Percentiles rank a stretch among this genome's conserved stretches.
Evolutionary conservation across 1,140 invertebrate species (phyloP).

Genomic region (Ceratina japonica): DNA sequence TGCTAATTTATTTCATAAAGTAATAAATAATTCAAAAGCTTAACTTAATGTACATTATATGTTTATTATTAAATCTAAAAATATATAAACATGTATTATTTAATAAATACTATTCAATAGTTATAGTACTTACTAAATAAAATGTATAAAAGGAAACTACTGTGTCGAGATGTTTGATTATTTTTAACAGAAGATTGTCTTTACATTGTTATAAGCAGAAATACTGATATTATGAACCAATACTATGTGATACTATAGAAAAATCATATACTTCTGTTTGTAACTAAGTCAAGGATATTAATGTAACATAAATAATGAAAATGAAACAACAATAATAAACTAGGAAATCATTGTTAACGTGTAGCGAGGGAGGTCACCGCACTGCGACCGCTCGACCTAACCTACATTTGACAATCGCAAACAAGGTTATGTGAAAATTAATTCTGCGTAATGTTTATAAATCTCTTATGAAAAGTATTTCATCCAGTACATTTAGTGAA

Average conservation of each 20-base stretch:
- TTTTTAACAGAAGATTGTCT: not conserved
- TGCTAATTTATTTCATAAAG: slow-evolving; percentile 12
- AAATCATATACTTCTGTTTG: not conserved
- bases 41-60: slow-evolving; percentile 1
- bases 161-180: not conserved
- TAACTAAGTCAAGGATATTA: not conserved
- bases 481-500: slow-evolving; percentile 5
- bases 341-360: slow-evolving; percentile 48
- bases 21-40: not conserved
- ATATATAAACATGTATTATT: not conserved
- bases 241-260: slow-evolving; percentile 10
- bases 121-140: not conserved
- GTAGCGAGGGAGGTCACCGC: slow-evolving; percentile 64
- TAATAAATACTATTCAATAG: too few species aligned
- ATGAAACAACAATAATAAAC: slow-evolving; percentile 34
- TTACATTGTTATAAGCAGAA: not conserved
- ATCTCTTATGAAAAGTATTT: slow-evolving; percentile 11
- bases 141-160: not conserved
- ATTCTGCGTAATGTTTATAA: slow-evolving; percentile 38
- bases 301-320: slow-evolving; percentile 32
- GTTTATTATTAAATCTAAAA: not conserved
- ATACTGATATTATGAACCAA: not conserved
- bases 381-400: slow-evolving; percentile 69
- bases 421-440: slow-evolving; percentile 61
- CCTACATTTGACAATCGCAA: slow-evolving; percentile 70